These are phyloP conservation scores for Drosophila insularis DNA, from an alignment of 1,140 invertebrate species.

Conservation along the genomic window DNA sequence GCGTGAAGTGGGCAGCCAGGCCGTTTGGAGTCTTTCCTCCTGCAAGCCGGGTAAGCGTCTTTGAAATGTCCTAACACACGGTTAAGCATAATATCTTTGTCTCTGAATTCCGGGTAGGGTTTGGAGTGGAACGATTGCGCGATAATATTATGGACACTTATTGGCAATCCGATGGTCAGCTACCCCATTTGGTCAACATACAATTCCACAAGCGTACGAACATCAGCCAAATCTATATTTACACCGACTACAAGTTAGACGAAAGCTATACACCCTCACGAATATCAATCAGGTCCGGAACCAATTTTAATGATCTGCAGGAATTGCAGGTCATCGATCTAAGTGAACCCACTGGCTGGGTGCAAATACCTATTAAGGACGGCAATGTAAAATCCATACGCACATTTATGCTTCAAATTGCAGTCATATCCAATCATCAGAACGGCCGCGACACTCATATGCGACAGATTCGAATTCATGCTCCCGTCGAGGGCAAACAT, in stretches of 20 bases:
- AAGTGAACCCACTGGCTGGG: slow-evolving; percentile 97
- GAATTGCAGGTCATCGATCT: slow-evolving; percentile 98
- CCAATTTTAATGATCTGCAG: slow-evolving; percentile 98
- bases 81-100: slow-evolving; percentile 17
- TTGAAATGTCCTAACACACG: no score
- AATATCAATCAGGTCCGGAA: slow-evolving; percentile 97
- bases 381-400: slow-evolving; percentile 93
- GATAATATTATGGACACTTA: slow-evolving; percentile 98
- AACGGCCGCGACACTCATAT: slow-evolving; percentile 99
- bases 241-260: slow-evolving; percentile 98
- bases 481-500: slow-evolving; percentile 91
- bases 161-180: slow-evolving; percentile 99
- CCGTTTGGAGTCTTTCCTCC: slow-evolving; percentile 98
- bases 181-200: slow-evolving; percentile 98
- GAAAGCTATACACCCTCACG: slow-evolving; percentile 99
- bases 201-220: slow-evolving; percentile 98
- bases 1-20: slow-evolving; percentile 96
- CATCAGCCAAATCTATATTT: slow-evolving; percentile 97
- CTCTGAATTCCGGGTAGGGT: slow-evolving; percentile 91
- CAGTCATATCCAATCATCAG: slow-evolving; percentile 98
- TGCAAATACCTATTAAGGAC: slow-evolving; percentile 95
- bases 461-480: slow-evolving; percentile 97
- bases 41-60: slow-evolving; percentile 94
- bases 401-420: slow-evolving; percentile 98
- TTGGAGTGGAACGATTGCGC: slow-evolving; percentile 97